A percentile compares a stretch with the other conserved stretches of the same genome.
phyloP scores from a whole-genome alignment of 2,113 vertebrate species.

The Fulmarus glacialis region DNA sequence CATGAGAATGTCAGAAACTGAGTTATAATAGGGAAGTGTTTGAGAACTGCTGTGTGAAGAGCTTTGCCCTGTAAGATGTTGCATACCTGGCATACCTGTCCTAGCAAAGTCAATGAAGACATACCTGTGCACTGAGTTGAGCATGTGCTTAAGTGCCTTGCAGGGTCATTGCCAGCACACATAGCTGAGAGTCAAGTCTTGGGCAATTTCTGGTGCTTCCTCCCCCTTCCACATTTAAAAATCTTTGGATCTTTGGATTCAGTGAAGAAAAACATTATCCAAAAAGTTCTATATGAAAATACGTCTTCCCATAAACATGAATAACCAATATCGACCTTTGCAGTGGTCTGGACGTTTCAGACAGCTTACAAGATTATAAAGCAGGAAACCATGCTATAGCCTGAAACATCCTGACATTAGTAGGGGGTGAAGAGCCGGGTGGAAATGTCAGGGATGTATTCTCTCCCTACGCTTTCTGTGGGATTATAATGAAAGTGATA shows the following conservation, averaged over 20 bases:
- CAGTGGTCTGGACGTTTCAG: background rate
- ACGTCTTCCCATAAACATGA: background rate
- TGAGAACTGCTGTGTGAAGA: slow-evolving; percentile 23
- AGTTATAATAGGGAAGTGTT: slow-evolving; percentile 30
- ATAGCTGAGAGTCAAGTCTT: background rate
- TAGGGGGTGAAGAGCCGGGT: background rate
- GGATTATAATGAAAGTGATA: background rate
- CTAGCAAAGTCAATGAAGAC: slow-evolving; percentile 24
- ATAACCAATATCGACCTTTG: background rate
- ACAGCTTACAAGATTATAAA: background rate
- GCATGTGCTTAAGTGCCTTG: background rate
- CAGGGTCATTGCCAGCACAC: background rate
- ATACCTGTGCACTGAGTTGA: slow-evolving; percentile 12
- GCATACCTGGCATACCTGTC: slow-evolving; percentile 48
- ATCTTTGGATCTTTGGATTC: background rate
- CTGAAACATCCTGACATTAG: background rate
- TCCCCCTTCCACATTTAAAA: background rate
- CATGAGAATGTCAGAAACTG: slow-evolving; percentile 36
- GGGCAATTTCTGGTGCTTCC: background rate
- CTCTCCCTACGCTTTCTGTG: background rate
- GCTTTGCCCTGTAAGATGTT: background rate
- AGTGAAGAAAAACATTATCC: background rate
- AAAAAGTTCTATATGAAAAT: background rate
- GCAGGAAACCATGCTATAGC: background rate
- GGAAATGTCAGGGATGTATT: background rate